Percentiles rank a stretch among this genome's conserved stretches.
phyloP scores from a whole-genome alignment of 2,113 vertebrate genomes.

The Fregata magnificens region DNA sequence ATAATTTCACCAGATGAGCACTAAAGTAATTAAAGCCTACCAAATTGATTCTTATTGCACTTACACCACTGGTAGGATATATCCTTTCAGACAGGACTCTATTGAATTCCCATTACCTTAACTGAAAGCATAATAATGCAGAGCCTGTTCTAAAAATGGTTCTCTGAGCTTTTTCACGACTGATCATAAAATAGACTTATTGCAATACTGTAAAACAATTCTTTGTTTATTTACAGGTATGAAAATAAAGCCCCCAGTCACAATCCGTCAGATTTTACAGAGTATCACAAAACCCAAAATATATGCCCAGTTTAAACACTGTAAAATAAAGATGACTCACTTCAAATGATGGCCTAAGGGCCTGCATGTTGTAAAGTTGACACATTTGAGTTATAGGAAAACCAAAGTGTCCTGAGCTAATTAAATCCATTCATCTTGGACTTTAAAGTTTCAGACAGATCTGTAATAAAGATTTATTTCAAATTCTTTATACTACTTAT shows the following conservation, averaged over 20 bases:
- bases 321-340: neutral
- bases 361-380: neutral
- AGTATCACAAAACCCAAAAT: neutral
- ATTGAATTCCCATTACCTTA: constrained; percentile 17
- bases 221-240: constrained; percentile 25
- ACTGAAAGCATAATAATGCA: constrained; percentile 1
- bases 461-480: constrained; percentile 8
- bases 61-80: neutral
- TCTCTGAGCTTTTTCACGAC: neutral
- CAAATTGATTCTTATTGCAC: neutral
- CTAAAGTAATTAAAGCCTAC: neutral
- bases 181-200: neutral
- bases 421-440: constrained; percentile 39
- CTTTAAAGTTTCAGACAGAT: neutral
- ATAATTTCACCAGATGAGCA: neutral
- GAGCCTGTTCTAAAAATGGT: neutral
- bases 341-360: constrained; percentile 9
- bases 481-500: neutral
- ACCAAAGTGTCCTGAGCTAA: constrained; percentile 13
- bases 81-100: neutral
- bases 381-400: neutral
- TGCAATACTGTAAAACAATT: neutral
- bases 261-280: neutral
- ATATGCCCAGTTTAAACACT: neutral
- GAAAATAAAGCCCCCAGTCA: neutral